A percentile compares a stretch with the other conserved stretches of the same genome.
These are phyloP conservation scores for Antennarius maculatus DNA, from an alignment of 2,797 vertebrate genomes.

Conservation along the genomic window DNA sequence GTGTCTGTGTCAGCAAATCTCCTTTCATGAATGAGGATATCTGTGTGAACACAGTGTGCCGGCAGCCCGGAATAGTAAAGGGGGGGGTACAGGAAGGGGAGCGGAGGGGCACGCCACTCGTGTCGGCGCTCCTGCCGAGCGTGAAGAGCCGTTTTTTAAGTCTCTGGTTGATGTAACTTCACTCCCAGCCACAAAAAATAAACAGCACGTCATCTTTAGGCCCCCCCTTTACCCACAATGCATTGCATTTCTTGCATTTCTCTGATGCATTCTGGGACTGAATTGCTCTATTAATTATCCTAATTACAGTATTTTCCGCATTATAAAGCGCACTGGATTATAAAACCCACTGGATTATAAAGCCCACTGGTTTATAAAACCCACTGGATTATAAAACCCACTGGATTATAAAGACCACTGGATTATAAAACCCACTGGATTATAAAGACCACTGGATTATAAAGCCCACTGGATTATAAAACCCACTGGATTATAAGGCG, in stretches of 20 bases:
- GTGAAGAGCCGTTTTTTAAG: constrained; percentile 26
- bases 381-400: too few relatives aligned
- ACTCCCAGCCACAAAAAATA: constrained; percentile 1
- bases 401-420: too few relatives aligned
- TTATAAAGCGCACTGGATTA: too few relatives aligned
- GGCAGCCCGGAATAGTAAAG: constrained; percentile 19
- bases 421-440: too few relatives aligned
- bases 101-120: not conserved
- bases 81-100: constrained; percentile 5
- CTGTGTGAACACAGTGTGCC: constrained; percentile 20
- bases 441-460: too few relatives aligned
- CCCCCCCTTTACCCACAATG: constrained; percentile 17
- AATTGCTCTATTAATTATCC: constrained; percentile 77
- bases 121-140: constrained; percentile 44
- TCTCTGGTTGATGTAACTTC: constrained; percentile 58
- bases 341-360: not conserved
- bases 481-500: too few relatives aligned
- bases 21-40: constrained; percentile 50
- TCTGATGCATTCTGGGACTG: constrained; percentile 67
- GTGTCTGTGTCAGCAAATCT: constrained; percentile 48
- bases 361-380: too few relatives aligned
- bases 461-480: too few relatives aligned
- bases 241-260: constrained; percentile 73
- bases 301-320: not conserved
- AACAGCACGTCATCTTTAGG: constrained; percentile 61